phyloP scores from a whole-genome alignment of 1,140 invertebrate species.

The Drosophila mayri region DNA sequence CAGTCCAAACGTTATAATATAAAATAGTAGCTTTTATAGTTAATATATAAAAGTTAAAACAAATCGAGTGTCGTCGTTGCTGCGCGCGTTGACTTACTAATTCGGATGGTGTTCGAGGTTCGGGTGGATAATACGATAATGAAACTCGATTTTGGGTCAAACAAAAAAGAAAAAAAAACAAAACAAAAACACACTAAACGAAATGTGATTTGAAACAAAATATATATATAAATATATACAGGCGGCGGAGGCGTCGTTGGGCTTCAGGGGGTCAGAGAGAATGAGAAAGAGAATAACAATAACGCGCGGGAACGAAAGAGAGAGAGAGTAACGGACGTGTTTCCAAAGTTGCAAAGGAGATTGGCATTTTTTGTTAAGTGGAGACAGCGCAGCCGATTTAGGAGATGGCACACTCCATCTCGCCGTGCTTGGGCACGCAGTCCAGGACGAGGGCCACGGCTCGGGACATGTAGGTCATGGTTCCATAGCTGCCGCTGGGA shows the following conservation, averaged over 20 bases:
- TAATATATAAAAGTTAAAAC: slow-evolving; percentile 45
- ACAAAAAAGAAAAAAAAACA: slow-evolving; percentile 11
- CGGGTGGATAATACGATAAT: slow-evolving; percentile 10
- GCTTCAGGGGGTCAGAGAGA: slow-evolving; percentile 3
- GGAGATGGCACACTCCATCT: slow-evolving; percentile 92
- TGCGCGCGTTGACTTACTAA: slow-evolving; percentile 12
- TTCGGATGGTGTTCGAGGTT: slow-evolving; percentile 2
- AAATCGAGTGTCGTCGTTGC: slow-evolving; percentile 27
- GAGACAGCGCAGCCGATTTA: slow-evolving; percentile 70
- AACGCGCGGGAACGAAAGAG: slow-evolving; percentile 16
- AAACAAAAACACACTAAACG: slow-evolving; percentile 9
- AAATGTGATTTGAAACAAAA: slow-evolving; percentile 11
- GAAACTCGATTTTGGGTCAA: not conserved
- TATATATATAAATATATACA: slow-evolving; percentile 34
- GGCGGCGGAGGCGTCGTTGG: not conserved
- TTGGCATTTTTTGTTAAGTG: slow-evolving; percentile 62
- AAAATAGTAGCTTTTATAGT: slow-evolving; percentile 32
- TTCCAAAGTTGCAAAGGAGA: slow-evolving; percentile 50
- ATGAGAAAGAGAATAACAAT: slow-evolving; percentile 6
- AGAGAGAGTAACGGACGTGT: slow-evolving; percentile 34
- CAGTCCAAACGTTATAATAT: slow-evolving; percentile 38
- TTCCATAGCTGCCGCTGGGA: slow-evolving; percentile 98
- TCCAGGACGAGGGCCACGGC: slow-evolving; percentile 92
- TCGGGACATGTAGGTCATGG: slow-evolving; percentile 98
- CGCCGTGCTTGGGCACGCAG: slow-evolving; percentile 90